Evolutionary conservation across 2,888 invertebrate species (phyloP).

Genomic region (Ametastegia equiseti): DNA sequence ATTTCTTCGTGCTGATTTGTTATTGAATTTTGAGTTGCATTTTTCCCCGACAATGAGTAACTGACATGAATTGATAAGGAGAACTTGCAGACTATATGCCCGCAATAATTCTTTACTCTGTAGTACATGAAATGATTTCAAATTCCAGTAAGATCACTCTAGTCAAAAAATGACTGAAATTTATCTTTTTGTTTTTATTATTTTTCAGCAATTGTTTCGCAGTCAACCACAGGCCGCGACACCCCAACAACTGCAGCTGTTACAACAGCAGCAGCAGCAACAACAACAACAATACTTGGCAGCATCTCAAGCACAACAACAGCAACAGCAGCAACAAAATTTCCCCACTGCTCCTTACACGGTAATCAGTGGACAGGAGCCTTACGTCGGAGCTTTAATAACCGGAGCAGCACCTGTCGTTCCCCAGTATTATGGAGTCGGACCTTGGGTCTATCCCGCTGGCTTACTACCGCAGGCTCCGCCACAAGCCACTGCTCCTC

Average conservation of each 20-base stretch:
- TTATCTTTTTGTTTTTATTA: conserved; percentile 23
- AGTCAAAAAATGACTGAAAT: background rate
- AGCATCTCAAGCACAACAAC: conserved; percentile 85
- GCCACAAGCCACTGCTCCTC: conserved; percentile 79
- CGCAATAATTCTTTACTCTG: background rate
- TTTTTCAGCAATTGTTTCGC: conserved; percentile 91
- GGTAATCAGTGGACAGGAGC: conserved; percentile 89
- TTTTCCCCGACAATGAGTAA: too few relatives aligned
- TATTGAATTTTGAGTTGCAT: too few relatives aligned
- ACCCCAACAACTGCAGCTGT: conserved; percentile 83
- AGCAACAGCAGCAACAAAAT: conserved; percentile 88
- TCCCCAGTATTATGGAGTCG: conserved; percentile 95
- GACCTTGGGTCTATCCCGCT: conserved; percentile 96
- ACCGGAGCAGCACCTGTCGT: conserved; percentile 84
- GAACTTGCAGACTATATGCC: too few relatives aligned
- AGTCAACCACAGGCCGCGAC: conserved; percentile 84
- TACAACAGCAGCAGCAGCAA: conserved; percentile 82
- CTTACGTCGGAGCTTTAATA: conserved; percentile 90
- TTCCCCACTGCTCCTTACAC: conserved; percentile 92
- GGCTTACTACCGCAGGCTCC: conserved; percentile 83
- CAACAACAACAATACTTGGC: conserved; percentile 77
- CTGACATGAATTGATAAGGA: too few relatives aligned
- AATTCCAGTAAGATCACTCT: too few relatives aligned
- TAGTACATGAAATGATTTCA: background rate
- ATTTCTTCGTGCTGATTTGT: too few relatives aligned